Evolutionary conservation across 2,888 invertebrate genomes (phyloP).

Genomic region (Piscicola geometra): DNA sequence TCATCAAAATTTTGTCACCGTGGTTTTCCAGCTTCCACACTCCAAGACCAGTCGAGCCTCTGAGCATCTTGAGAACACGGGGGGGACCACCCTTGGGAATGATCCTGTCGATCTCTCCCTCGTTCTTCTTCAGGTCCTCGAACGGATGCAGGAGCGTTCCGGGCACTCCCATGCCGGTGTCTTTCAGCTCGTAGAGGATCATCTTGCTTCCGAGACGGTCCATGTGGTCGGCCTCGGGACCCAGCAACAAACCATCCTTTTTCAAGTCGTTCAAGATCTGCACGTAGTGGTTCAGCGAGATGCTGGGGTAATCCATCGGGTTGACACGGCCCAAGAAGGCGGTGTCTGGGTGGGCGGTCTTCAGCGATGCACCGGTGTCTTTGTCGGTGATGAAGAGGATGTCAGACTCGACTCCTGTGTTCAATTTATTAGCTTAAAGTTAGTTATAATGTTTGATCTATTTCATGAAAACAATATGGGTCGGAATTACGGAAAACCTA

Average conservation of each 20-base stretch:
- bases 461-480: no score
- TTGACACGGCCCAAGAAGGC: conserved; percentile 40
- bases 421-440: no score
- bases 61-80: conserved; percentile 41
- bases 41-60: conserved; percentile 39
- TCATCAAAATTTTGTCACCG: conserved; percentile 39
- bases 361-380: conserved; percentile 38
- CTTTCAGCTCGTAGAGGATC: conserved; percentile 40
- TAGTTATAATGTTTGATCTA: no score
- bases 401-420: conserved; percentile 36
- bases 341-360: conserved; percentile 37
- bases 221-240: conserved; percentile 40
- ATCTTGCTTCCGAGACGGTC: conserved; percentile 40
- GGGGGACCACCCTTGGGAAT: conserved; percentile 39
- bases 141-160: conserved; percentile 37
- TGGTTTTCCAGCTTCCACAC: conserved; percentile 39
- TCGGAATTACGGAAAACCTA: no score
- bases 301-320: conserved; percentile 40
- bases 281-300: conserved; percentile 39
- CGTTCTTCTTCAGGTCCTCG: conserved; percentile 38
- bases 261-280: conserved; percentile 38
- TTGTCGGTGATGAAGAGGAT: conserved; percentile 38
- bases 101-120: conserved; percentile 40
- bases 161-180: conserved; percentile 39
- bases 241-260: conserved; percentile 37